Conservation (phyloP, 35 echinoderm and acorn worm species). For the Strongylocentrotus purpuratus region DNA sequence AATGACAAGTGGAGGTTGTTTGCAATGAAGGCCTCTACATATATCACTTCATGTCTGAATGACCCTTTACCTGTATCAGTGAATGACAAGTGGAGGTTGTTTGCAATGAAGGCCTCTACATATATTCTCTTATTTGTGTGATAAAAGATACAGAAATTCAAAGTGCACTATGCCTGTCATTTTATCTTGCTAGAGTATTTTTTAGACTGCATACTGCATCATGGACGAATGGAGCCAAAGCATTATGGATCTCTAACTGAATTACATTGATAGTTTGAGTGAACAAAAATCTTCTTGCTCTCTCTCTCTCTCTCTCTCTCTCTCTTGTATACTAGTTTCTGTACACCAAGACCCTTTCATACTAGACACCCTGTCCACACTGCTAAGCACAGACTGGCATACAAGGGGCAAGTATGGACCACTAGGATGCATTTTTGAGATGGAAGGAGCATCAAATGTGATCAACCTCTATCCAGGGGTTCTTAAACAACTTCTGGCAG, state of each 20-base stretch:
- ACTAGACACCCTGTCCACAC: slow-evolving; percentile 50
- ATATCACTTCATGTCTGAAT: no score
- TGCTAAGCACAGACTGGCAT: slow-evolving; percentile 70
- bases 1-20: no score
- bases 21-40: no score
- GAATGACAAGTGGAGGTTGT: no score
- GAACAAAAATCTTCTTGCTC: no score
- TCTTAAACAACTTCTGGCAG: slow-evolving; percentile 62
- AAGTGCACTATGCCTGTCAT: no score
- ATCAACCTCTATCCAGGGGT: slow-evolving; percentile 73
- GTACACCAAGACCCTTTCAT: slow-evolving; percentile 65
- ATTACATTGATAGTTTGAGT: background rate
- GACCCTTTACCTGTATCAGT: no score
- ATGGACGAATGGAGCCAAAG: background rate
- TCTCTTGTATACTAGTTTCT: background rate
- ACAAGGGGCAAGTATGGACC: slow-evolving; percentile 90
- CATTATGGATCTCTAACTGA: background rate
- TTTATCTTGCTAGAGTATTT: no score
- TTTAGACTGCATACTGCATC: no score
- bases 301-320: background rate
- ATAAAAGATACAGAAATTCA: no score
- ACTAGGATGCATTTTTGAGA: slow-evolving; percentile 58
- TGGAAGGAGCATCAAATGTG: slow-evolving; percentile 60
- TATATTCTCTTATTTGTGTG: no score
- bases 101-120: no score